Evolutionary conservation across 2,797 vertebrate genomes (phyloP).

Genomic region (Crax fasciolata): DNA sequence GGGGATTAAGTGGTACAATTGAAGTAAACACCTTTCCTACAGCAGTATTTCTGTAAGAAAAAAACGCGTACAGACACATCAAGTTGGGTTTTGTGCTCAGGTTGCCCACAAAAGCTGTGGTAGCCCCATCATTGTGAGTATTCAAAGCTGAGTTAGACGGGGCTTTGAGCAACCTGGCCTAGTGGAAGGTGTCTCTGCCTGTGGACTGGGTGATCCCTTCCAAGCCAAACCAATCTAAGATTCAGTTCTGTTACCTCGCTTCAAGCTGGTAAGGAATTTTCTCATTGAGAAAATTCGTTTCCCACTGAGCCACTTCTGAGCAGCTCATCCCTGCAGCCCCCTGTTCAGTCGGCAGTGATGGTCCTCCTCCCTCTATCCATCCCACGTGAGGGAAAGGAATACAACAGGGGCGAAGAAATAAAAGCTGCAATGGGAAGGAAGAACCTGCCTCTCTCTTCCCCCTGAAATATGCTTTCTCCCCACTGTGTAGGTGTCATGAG

Average conservation of each 20-base stretch:
- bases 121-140: not conserved
- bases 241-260: not conserved
- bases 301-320: not conserved
- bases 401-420: not conserved
- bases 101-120: not conserved
- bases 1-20: not conserved
- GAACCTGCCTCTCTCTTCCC: not conserved
- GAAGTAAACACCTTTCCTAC: not conserved
- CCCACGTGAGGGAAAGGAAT: not conserved
- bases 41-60: not conserved
- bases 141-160: not conserved
- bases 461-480: not conserved
- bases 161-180: not conserved
- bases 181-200: not conserved
- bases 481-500: fast-evolving
- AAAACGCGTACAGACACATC: not conserved
- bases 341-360: fast-evolving
- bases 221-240: not conserved
- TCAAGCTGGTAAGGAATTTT: not conserved
- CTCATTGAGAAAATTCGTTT: not conserved
- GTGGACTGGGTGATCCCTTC: not conserved
- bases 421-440: not conserved
- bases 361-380: not conserved
- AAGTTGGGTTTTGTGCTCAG: not conserved
- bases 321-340: not conserved